phyloP scores from a whole-genome alignment of 2,797 vertebrate genomes.

The Natrix natrix region DNA sequence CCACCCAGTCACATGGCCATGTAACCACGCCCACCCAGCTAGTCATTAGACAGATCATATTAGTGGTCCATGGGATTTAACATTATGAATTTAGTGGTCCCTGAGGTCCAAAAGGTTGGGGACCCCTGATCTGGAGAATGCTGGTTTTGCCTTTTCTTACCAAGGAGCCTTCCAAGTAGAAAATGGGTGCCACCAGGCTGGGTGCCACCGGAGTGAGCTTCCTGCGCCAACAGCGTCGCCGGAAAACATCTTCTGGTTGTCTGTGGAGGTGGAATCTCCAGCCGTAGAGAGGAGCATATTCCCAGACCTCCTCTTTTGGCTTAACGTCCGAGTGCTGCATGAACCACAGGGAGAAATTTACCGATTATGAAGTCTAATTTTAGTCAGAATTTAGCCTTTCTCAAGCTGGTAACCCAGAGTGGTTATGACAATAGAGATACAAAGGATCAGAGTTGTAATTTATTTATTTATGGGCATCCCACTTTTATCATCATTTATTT shows the following conservation, averaged over 20 bases:
- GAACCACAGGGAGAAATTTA: neutral
- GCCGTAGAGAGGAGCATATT: constrained; percentile 51
- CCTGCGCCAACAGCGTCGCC: constrained; percentile 70
- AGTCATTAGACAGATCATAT: too few species aligned
- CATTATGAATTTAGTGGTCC: too few species aligned
- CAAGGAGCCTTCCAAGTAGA: constrained; percentile 59
- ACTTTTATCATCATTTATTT: neutral
- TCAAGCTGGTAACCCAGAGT: neutral
- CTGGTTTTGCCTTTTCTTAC: constrained; percentile 38
- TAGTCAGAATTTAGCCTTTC: neutral
- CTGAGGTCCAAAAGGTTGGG: too few species aligned
- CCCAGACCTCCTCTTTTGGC: constrained; percentile 51
- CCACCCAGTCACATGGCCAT: too few species aligned
- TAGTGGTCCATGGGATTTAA: too few species aligned
- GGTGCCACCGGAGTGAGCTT: constrained; percentile 30
- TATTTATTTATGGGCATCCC: neutral
- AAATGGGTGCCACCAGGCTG: constrained; percentile 38
- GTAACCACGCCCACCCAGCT: too few species aligned
- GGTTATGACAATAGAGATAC: neutral
- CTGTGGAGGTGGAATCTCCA: constrained; percentile 58
- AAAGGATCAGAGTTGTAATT: neutral
- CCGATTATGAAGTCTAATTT: neutral
- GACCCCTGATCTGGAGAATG: neutral
- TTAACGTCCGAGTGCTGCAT: constrained; percentile 7
- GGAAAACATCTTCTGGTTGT: constrained; percentile 46